These are phyloP conservation scores for Otocyon megalotis DNA, from an alignment of 2,113 vertebrate genomes.

Conservation along the genomic window DNA sequence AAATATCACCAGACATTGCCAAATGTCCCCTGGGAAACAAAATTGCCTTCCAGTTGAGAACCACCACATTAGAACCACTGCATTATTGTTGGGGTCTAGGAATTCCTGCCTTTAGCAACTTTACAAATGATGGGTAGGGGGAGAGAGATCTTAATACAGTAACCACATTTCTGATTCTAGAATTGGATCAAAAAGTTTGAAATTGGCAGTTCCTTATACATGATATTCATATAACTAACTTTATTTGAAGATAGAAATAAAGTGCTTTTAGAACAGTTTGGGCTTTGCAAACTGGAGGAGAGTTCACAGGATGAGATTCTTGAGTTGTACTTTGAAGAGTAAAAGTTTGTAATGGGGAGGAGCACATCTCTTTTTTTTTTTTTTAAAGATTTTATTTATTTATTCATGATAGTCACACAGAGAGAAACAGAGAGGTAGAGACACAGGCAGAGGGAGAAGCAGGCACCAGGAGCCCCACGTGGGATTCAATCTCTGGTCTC, in stretches of 20 bases:
- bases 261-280: not conserved
- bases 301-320: not conserved
- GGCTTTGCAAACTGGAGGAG: not conserved
- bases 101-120: not conserved
- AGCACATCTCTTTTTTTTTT: not conserved
- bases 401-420: too few relatives aligned
- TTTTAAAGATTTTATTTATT: too few relatives aligned
- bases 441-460: too few relatives aligned
- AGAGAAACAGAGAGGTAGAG: too few relatives aligned
- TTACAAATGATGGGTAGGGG: not conserved
- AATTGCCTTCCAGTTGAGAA: not conserved
- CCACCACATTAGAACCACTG: not conserved
- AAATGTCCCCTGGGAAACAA: not conserved
- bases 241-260: slow-evolving; percentile 1
- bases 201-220: slow-evolving; percentile 19
- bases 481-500: too few relatives aligned
- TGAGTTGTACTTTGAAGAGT: not conserved
- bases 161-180: slow-evolving; percentile 26
- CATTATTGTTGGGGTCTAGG: not conserved
- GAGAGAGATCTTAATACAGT: not conserved
- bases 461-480: too few relatives aligned
- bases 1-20: not conserved
- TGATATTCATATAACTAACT: not conserved
- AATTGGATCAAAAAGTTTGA: not conserved
- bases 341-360: not conserved